These are phyloP conservation scores for Ceramica pisi DNA, from an alignment of 2,888 invertebrate genomes.

Conservation along the genomic window DNA sequence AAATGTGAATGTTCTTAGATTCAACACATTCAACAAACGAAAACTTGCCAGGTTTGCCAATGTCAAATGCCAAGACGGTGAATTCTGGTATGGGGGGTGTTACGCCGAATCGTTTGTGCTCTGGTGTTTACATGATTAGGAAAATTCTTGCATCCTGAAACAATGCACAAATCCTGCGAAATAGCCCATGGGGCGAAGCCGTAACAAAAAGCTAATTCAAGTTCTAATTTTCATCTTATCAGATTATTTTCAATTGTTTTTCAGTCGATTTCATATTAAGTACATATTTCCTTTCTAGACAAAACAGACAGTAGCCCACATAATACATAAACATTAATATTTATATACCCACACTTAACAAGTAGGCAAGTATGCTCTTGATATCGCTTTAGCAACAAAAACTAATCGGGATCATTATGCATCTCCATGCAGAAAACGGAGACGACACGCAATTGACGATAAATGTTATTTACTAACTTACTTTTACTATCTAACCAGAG, in stretches of 20 bases:
- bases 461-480: constrained; percentile 38
- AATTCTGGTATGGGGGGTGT: too few species aligned
- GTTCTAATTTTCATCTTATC: too few species aligned
- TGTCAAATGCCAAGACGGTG: too few species aligned
- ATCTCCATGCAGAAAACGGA: constrained; percentile 62
- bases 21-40: too few species aligned
- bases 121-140: too few species aligned
- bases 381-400: constrained; percentile 43
- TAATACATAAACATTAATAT: background rate
- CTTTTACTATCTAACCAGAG: background rate
- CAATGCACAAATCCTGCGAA: too few species aligned
- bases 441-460: constrained; percentile 53
- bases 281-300: background rate
- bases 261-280: background rate
- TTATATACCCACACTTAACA: constrained; percentile 3
- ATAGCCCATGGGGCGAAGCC: too few species aligned
- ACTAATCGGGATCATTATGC: constrained; percentile 59
- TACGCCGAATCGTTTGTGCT: too few species aligned
- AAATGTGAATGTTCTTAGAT: too few species aligned
- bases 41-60: too few species aligned
- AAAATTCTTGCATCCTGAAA: too few species aligned
- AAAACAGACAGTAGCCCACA: constrained; percentile 2
- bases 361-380: constrained; percentile 13
- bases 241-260: background rate
- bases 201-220: too few species aligned